These are phyloP conservation scores for Idris sp. DNA, from an alignment of 1,140 invertebrate species.

Conservation along the genomic window DNA sequence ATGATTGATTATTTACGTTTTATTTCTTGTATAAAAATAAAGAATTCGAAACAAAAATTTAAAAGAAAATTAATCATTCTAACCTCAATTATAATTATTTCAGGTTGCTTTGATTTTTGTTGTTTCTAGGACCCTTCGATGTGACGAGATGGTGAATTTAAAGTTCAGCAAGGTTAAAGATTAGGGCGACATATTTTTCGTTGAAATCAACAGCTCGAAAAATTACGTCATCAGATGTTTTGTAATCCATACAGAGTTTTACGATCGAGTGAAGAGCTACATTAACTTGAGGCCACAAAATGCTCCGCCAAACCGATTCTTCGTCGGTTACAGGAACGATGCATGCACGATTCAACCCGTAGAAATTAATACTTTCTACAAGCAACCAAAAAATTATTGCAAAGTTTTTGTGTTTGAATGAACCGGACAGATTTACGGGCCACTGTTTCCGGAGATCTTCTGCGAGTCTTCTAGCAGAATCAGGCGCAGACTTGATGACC, in stretches of 20 bases:
- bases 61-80: too few relatives aligned
- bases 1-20: too few relatives aligned
- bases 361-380: constrained; percentile 1
- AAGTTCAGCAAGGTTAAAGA: not conserved
- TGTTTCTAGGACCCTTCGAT: not conserved
- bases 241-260: not conserved
- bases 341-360: constrained; percentile 2
- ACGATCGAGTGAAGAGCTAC: constrained; percentile 3
- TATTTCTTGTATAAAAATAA: too few relatives aligned
- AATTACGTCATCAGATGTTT: not conserved
- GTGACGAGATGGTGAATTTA: not conserved
- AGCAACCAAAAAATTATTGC: constrained; percentile 4
- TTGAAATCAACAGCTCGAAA: not conserved
- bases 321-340: not conserved
- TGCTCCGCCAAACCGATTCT: not conserved
- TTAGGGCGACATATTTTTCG: not conserved
- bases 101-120: constrained; percentile 12
- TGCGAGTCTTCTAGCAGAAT: too few relatives aligned
- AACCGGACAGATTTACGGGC: too few relatives aligned
- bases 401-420: not conserved
- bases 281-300: not conserved
- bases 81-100: too few relatives aligned
- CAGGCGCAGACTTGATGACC: too few relatives aligned
- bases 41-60: too few relatives aligned
- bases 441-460: too few relatives aligned